phyloP scores from a whole-genome alignment of 2,113 vertebrate genomes.

The Ophiodon elongatus region DNA sequence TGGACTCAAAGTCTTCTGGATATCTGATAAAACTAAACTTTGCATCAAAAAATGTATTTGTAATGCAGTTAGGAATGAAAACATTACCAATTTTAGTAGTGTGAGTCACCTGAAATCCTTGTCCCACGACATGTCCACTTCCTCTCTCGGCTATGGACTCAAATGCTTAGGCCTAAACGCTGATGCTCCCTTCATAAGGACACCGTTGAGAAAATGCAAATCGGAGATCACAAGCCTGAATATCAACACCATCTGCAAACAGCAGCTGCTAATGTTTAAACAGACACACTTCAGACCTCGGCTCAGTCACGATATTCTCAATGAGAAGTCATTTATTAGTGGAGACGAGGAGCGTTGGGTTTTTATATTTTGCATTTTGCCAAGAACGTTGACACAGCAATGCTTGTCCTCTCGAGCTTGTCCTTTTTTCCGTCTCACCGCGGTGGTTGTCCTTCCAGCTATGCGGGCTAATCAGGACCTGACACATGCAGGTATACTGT shows the following conservation, averaged over 20 bases:
- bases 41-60: background rate
- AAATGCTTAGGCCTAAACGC: background rate
- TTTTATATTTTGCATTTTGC: background rate
- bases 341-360: background rate
- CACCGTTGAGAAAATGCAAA: background rate
- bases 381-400: slow-evolving; percentile 17
- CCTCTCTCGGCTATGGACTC: background rate
- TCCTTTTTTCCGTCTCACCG: background rate
- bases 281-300: background rate
- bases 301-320: slow-evolving; percentile 6
- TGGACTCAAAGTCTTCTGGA: background rate
- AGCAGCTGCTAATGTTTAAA: slow-evolving; percentile 16
- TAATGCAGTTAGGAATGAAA: background rate
- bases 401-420: slow-evolving; percentile 16
- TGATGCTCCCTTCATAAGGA: background rate
- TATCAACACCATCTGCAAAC: slow-evolving; percentile 40
- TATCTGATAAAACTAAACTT: background rate
- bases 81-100: background rate
- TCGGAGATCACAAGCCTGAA: slow-evolving; percentile 1
- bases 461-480: slow-evolving; percentile 25
- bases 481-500: background rate
- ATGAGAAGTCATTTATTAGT: background rate
- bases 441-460: slow-evolving; percentile 2
- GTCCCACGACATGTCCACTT: background rate
- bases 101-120: background rate